Percentiles rank a stretch among this genome's conserved stretches.
Conservation (phyloP, 2,888 invertebrate species). For the Baccha elongata region DNA sequence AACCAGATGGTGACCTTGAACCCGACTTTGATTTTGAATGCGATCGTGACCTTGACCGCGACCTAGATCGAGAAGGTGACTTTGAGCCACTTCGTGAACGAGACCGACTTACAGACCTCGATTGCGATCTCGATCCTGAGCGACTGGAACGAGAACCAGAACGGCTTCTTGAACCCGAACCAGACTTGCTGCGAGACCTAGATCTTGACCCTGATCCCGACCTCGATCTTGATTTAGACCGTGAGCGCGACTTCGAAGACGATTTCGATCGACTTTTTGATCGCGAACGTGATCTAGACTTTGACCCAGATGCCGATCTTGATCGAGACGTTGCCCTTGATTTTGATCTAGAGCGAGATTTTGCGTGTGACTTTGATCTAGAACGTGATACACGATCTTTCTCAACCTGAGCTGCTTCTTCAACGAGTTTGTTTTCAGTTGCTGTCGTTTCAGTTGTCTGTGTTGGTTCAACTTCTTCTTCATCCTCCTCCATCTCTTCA, state of each 20-base stretch:
- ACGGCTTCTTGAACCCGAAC: constrained; percentile 66
- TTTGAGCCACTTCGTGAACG: constrained; percentile 57
- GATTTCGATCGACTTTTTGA: constrained; percentile 76
- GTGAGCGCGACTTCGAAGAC: constrained; percentile 76
- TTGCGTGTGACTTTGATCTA: constrained; percentile 76
- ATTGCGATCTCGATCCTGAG: constrained; percentile 42
- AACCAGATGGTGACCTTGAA: constrained; percentile 76
- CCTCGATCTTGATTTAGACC: constrained; percentile 80
- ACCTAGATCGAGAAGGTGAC: constrained; percentile 54
- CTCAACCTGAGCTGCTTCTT: constrained; percentile 74
- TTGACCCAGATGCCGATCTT: constrained; percentile 75
- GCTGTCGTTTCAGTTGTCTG: constrained; percentile 76
- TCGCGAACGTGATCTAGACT: constrained; percentile 78
- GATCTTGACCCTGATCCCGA: constrained; percentile 75
- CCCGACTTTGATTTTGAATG: constrained; percentile 74
- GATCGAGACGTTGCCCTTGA: constrained; percentile 78
- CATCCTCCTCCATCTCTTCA: constrained; percentile 84
- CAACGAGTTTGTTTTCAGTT: constrained; percentile 49
- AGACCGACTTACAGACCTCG: constrained; percentile 50
- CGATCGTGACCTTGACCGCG: constrained; percentile 55
- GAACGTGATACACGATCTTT: constrained; percentile 76
- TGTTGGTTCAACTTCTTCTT: constrained; percentile 76
- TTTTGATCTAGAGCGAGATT: constrained; percentile 75
- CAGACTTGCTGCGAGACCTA: constrained; percentile 78
- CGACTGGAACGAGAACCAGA: constrained; percentile 64